Evolutionary conservation across 2,113 vertebrate species (phyloP).

Genomic region (Solenodon paradoxus): DNA sequence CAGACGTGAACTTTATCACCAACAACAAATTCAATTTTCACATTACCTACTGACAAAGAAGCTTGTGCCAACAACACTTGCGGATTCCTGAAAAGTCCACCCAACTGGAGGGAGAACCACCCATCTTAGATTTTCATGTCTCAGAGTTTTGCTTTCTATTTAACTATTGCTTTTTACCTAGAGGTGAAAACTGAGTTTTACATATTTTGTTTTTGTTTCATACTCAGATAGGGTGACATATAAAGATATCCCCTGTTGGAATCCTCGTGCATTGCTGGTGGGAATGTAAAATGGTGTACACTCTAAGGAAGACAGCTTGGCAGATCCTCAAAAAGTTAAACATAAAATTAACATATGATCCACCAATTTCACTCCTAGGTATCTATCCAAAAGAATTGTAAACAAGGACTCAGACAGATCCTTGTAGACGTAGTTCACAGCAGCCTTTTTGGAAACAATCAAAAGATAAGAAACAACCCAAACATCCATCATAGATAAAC

Average conservation of each 20-base stretch:
- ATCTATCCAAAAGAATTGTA: conserved; percentile 8
- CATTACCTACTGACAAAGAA: conserved; percentile 72
- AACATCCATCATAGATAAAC: neutral
- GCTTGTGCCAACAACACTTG: conserved; percentile 55
- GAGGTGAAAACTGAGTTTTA: conserved; percentile 4
- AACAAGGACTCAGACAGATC: neutral
- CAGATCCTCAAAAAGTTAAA: conserved; percentile 5
- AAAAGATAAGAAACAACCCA: neutral
- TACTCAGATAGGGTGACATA: neutral
- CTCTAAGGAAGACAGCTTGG: neutral
- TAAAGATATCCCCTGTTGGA: neutral
- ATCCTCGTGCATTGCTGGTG: neutral
- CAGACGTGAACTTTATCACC: conserved; percentile 66
- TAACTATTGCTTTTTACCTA: conserved; percentile 40
- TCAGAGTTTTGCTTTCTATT: conserved; percentile 26
- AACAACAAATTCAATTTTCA: conserved; percentile 75
- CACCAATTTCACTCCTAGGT: neutral
- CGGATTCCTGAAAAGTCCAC: conserved; percentile 51
- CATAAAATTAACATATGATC: neutral
- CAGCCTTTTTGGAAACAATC: neutral
- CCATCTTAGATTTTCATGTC: conserved; percentile 36
- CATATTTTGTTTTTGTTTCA: neutral
- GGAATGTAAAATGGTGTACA: neutral
- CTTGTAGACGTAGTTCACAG: neutral
- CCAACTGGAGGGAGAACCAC: conserved; percentile 47